phyloP scores from a whole-genome alignment of 2,113 vertebrate genomes.

The Noturus placidus region DNA sequence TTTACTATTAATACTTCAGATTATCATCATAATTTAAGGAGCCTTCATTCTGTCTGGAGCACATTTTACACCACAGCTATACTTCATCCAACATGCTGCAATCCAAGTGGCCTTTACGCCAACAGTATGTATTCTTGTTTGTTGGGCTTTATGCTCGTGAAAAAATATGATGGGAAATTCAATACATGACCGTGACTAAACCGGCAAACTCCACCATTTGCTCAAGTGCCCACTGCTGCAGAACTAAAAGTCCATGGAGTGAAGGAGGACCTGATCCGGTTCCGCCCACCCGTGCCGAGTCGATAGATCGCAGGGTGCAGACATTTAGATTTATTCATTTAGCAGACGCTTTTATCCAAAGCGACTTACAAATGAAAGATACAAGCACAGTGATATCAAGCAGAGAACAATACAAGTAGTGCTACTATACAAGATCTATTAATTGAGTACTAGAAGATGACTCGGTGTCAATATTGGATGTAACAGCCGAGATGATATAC shows the following conservation, averaged over 20 bases:
- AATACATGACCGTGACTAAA: background rate
- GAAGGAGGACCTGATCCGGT: background rate
- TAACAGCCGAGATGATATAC: background rate
- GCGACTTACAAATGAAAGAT: no score
- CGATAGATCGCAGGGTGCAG: background rate
- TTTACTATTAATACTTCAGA: background rate
- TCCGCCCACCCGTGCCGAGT: background rate
- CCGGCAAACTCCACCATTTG: background rate
- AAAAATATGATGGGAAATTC: background rate
- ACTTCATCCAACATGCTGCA: background rate
- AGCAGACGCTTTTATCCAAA: no score
- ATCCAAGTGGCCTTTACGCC: background rate
- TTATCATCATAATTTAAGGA: background rate
- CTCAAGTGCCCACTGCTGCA: background rate
- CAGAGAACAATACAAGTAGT: no score
- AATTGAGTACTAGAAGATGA: no score
- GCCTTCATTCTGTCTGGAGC: background rate
- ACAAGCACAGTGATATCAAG: no score
- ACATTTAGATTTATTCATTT: no score
- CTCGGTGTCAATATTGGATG: background rate
- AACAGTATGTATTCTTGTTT: background rate
- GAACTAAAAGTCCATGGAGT: background rate
- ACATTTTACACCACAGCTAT: background rate
- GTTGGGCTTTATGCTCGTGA: background rate
- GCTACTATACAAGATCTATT: no score